These are phyloP conservation scores for Oncorhynchus kisutch DNA, from an alignment of 2,113 vertebrate genomes.

Conservation along the genomic window DNA sequence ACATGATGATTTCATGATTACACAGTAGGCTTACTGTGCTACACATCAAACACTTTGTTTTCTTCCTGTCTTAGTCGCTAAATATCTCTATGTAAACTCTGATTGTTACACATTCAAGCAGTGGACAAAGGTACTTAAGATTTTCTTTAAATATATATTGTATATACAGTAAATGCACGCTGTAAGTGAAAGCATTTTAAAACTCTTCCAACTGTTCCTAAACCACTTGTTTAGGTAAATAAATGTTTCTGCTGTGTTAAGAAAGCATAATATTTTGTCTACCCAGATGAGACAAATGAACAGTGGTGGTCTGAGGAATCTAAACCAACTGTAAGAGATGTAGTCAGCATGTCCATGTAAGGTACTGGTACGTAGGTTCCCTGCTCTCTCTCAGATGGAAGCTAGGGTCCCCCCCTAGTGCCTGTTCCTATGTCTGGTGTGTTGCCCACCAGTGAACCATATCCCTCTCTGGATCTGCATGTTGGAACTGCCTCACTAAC, in stretches of 20 bases:
- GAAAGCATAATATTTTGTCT: background rate
- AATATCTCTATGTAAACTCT: too few relatives aligned
- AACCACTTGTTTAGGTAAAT: background rate
- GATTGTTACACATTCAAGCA: background rate
- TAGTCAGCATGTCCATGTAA: background rate
- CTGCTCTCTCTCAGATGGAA: background rate
- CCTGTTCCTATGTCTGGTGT: too few relatives aligned
- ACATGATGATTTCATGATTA: background rate
- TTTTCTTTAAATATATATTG: too few relatives aligned
- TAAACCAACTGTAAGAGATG: conserved; percentile 31
- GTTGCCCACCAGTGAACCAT: background rate
- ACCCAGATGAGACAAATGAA: background rate
- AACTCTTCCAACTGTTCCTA: background rate
- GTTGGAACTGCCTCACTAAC: conserved; percentile 26
- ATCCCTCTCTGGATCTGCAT: background rate
- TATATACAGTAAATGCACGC: too few relatives aligned
- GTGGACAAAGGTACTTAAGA: background rate
- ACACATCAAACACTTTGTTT: too few relatives aligned
- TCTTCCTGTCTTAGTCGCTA: too few relatives aligned
- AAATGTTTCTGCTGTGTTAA: background rate
- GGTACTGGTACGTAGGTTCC: background rate
- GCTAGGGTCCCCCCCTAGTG: conserved; percentile 4
- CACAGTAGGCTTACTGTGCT: background rate
- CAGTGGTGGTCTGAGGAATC: conserved; percentile 2
- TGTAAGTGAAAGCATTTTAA: background rate